A percentile compares a stretch with the other conserved stretches of the same genome.
Conservation (phyloP, 2,113 vertebrate genomes). For the Lipophrys pholis region DNA sequence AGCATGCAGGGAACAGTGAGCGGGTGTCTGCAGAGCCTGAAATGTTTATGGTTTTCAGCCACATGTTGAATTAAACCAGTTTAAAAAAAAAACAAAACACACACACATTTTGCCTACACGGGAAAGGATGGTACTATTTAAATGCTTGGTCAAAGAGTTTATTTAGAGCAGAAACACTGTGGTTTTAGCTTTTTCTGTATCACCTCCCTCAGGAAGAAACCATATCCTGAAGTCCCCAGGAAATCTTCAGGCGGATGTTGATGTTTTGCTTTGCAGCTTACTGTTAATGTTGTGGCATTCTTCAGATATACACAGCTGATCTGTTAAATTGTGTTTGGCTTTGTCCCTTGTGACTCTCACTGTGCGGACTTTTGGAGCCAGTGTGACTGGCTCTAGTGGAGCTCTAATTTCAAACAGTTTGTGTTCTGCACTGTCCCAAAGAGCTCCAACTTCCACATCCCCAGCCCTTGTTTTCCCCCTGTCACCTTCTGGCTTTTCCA, state of each 20-base stretch:
- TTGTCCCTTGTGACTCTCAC: constrained; percentile 18
- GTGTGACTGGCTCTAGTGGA: constrained; percentile 15
- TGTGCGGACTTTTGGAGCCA: constrained; percentile 17
- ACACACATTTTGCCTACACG: constrained; percentile 7
- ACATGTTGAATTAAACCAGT: constrained; percentile 8
- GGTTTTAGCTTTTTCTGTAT: constrained; percentile 21
- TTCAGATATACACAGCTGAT: constrained; percentile 62
- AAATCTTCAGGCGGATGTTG: constrained; percentile 66
- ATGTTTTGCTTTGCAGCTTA: constrained; percentile 65
- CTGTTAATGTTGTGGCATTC: constrained; percentile 52
- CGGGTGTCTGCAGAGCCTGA: constrained; percentile 10
- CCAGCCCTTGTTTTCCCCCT: constrained; percentile 29
- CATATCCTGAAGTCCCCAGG: constrained; percentile 68
- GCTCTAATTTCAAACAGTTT: constrained; percentile 40
- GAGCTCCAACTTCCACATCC: background rate
- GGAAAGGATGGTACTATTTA: constrained; percentile 4
- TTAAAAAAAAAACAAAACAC: background rate
- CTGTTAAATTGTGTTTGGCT: constrained; percentile 38
- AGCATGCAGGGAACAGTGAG: constrained; percentile 20
- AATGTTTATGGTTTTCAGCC: constrained; percentile 22
- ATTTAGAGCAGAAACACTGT: constrained; percentile 22
- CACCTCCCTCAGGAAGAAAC: constrained; percentile 57
- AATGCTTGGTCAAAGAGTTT: background rate
- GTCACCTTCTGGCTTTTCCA: constrained; percentile 22
- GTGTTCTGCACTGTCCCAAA: constrained; percentile 32